A percentile compares a stretch with the other conserved stretches of the same genome.
phyloP scores from a whole-genome alignment of 2,888 invertebrate genomes.

The Amblyjoppa proteus region DNA sequence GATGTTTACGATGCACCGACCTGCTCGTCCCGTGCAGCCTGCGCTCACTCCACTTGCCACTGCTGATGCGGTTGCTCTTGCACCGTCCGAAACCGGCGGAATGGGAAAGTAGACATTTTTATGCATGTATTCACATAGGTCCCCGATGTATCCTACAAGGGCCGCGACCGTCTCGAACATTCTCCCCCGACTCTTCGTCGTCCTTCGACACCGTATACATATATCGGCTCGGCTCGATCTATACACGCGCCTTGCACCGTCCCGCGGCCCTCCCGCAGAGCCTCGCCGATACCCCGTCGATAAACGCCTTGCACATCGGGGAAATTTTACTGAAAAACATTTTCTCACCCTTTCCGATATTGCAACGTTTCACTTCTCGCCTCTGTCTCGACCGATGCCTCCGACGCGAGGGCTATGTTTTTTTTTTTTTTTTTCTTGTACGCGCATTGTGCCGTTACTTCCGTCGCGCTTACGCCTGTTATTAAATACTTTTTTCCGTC shows the following conservation, averaged over 20 bases:
- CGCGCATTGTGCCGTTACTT: background rate
- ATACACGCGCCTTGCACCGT: conserved; percentile 2
- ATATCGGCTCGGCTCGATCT: conserved; percentile 8
- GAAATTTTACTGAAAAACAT: conserved; percentile 76
- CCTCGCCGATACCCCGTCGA: conserved; percentile 75
- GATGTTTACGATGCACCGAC: conserved; percentile 35
- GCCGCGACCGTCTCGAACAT: conserved; percentile 23
- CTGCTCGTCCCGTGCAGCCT: conserved; percentile 30
- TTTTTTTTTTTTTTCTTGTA: conserved; percentile 14
- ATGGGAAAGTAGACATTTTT: conserved; percentile 77
- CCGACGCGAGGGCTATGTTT: conserved; percentile 21
- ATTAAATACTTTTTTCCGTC: conserved; percentile 10
- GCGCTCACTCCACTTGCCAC: conserved; percentile 7
- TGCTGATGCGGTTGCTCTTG: conserved; percentile 35
- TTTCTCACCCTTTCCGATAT: conserved; percentile 53
- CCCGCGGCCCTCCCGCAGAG: conserved; percentile 31
- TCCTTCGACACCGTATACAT: background rate
- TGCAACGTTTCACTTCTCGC: conserved; percentile 53
- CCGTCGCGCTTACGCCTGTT: conserved; percentile 2
- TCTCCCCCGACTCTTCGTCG: background rate
- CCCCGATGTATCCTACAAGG: conserved; percentile 75
- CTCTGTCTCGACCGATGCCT: conserved; percentile 11
- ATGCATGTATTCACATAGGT: conserved; percentile 78
- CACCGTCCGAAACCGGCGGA: conserved; percentile 21
- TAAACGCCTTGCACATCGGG: conserved; percentile 80